These are phyloP conservation scores for Stomatorhinus walkeri DNA, from an alignment of 2,797 vertebrate species.

Conservation along the genomic window DNA sequence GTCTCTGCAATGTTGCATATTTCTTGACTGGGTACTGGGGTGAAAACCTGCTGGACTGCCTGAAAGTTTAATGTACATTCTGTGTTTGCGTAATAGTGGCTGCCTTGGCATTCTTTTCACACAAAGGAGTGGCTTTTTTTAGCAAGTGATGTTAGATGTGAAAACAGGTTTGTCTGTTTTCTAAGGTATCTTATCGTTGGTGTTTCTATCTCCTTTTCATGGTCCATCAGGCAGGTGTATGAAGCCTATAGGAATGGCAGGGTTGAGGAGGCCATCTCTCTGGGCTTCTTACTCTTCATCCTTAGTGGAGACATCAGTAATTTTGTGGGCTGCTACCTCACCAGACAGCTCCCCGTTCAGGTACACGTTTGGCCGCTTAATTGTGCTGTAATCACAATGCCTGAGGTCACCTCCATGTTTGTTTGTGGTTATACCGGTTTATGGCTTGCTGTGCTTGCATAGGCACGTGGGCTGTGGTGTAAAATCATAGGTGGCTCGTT, in stretches of 20 bases:
- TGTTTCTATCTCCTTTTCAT: not conserved
- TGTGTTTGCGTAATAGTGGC: not conserved
- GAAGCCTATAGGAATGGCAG: slow-evolving; percentile 55
- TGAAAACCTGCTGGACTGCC: not conserved
- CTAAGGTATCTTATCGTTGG: not conserved
- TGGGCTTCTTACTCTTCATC: slow-evolving; percentile 61
- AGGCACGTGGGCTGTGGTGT: not conserved
- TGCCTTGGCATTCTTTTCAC: not conserved
- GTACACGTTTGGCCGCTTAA: slow-evolving; percentile 31
- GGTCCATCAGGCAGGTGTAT: slow-evolving; percentile 49
- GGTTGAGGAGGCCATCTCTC: slow-evolving; percentile 57
- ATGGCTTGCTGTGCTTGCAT: not conserved
- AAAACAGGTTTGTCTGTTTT: not conserved
- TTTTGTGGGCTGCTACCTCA: slow-evolving; percentile 58
- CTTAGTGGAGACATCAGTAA: slow-evolving; percentile 55
- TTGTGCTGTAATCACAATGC: not conserved
- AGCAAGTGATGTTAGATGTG: not conserved
- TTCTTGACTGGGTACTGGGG: not conserved
- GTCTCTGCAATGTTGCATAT: not conserved
- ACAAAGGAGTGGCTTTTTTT: not conserved
- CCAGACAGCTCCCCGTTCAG: slow-evolving; percentile 59
- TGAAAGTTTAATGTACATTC: not conserved
- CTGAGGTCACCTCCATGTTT: not conserved
- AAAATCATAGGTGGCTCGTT: not conserved
- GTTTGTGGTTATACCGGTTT: not conserved